Base-by-base conservation (phyloP, 2,888 invertebrate species). In the Zonitis immaculata region DNA sequence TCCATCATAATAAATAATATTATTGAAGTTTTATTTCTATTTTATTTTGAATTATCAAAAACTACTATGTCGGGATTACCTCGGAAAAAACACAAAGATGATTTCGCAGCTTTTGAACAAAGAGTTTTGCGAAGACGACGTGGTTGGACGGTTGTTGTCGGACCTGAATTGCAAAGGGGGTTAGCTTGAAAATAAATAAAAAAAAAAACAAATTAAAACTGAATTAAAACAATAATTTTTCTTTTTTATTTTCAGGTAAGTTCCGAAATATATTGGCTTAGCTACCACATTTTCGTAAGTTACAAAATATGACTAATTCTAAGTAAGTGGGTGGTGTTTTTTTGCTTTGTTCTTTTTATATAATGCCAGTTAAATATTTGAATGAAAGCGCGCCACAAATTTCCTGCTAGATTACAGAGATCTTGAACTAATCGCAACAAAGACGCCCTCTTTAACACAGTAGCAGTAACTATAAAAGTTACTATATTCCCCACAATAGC, bases 101-200 rank as follows among this genome's bases (percentile, higher is more conserved):
- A 72, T 57, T 67, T 67, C 51, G 67, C 66, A 7, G 71, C 72
- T 9, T 70, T 73, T 52, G 74, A 75, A 58, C 69, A 72, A 51
- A 64, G 74, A 47, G 67, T 75, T 11, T 60, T 71, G 55, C 71
- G 87, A 47, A 81, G 87, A 51, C 77, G 84, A 44, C 79, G 88
- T 44, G 88, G 88, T 42, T 88, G 88, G 88, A 88, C 88, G 4
- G 88, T 88, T 44, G 81, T 82, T 22, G 82, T 87, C 52, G 88
- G 87, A 62, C 85, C 85, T 61, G 87, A 88, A 79, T 79, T 87
- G 67, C 63, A 55, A 8, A 66, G 57, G 61, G 83, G 87, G 87
- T 87, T 66, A 66, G 30, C 51, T 22, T 47, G 48, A 3, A 32
- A 12, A 6, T n/a, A n/a, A n/a, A n/a, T n/a, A 14, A 32, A 12